Evolutionary conservation across 1,140 invertebrate genomes (phyloP), one percentile per base, ranked within the genome.

Genomic region (Sinonovacula constricta): DNA sequence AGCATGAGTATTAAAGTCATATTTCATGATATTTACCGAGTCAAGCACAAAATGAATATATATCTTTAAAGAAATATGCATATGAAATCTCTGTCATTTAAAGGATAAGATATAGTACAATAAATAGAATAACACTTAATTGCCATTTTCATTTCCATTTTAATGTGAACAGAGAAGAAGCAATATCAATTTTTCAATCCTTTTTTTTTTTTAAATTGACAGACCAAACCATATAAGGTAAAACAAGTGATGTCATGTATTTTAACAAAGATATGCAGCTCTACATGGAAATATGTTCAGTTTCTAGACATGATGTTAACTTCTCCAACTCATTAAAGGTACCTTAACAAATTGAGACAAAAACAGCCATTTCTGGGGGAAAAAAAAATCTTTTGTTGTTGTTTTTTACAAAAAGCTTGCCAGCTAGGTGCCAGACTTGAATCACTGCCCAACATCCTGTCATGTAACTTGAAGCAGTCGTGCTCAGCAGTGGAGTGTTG

Each of bases 401-500:
- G 7, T 45, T 45, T 7, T 45, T 45, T 45, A 10, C 18, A 10
- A 10, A 10, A 10, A 45, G 39, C 39, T 45, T 45, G 39, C 18
- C 39, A 7, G 7, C 39, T 45, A 10, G 39, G 39, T 45, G 39
- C 39, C 18, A 45, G 18, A 45, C 39, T 45, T 7, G 7, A 45
- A 45, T 7, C 22, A 26, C 36, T 70, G 18, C 54, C 53, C 22
- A 59, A 70, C 26, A 59, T 30, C 34, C 28, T 74, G 45, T 30
- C 70, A 31, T 74, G 70, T 54, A 28, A 53, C 15, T 30, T 74
- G 0, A 15, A 45, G 33, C 7, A 53, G 15, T 63, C 60, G 31
- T 74, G 70, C 28, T 39, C 70, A 14, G 57, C 70, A 14, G 24
- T 65, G 2, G 70, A 74, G 5, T 74, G 70, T 33, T 74, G 70